Percentiles rank a stretch among this genome's conserved stretches.
Evolutionary conservation across 2,797 vertebrate genomes (phyloP).

Genomic region (Steatocranus sp.): DNA sequence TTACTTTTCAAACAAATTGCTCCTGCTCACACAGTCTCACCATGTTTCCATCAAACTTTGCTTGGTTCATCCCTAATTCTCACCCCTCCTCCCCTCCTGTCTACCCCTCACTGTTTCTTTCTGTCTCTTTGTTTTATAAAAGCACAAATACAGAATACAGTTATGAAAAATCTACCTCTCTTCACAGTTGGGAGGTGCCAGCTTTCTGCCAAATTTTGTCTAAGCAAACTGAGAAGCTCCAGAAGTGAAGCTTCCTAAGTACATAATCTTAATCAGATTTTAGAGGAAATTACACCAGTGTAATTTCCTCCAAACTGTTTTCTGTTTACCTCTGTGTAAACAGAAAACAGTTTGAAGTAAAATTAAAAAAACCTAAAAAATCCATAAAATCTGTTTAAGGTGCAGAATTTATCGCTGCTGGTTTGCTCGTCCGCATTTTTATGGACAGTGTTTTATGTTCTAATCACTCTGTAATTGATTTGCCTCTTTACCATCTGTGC

Average conservation of each 20-base stretch:
- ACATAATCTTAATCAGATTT: conserved; percentile 17
- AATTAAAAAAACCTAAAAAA: background rate
- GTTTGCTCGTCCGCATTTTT: conserved; percentile 38
- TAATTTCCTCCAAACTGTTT: background rate
- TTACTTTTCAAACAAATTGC: conserved; percentile 22
- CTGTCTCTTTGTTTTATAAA: background rate
- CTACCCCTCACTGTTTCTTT: background rate
- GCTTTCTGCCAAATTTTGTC: conserved; percentile 7
- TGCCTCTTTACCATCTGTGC: conserved; percentile 15
- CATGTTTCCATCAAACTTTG: conserved; percentile 3
- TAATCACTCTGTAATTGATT: conserved; percentile 51
- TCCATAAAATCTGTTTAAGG: background rate
- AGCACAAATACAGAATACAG: background rate
- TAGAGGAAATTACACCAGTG: background rate
- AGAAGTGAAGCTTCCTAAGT: background rate
- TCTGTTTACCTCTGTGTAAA: background rate
- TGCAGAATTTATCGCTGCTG: conserved; percentile 16
- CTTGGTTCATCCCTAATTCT: background rate
- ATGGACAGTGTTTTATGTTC: conserved; percentile 42
- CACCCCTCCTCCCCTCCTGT: background rate
- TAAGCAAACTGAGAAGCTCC: conserved; percentile 10
- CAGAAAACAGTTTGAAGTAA: background rate
- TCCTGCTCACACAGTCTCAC: background rate
- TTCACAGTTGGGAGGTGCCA: background rate
- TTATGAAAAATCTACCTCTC: background rate